phyloP scores from a whole-genome alignment of 2,888 invertebrate genomes.

The Hesperia comma region DNA sequence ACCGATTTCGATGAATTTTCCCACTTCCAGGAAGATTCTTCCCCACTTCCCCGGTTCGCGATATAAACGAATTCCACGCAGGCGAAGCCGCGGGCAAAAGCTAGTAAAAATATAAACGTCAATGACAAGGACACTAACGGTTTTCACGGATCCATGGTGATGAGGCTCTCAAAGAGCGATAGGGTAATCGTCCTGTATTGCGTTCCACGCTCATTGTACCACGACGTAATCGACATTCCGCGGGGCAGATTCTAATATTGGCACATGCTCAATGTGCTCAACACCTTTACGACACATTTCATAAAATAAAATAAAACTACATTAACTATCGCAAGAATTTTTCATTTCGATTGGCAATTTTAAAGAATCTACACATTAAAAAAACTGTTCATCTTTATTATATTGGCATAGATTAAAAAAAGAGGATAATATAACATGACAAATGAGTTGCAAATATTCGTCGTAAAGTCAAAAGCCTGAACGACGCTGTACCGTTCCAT shows the following conservation, averaged over 20 bases:
- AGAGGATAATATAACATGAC: neutral
- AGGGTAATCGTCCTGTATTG: conserved; percentile 79
- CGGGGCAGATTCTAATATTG: neutral
- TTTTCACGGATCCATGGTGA: conserved; percentile 6
- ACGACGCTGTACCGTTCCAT: neutral
- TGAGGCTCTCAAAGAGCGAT: conserved; percentile 43
- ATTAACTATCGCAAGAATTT: no score
- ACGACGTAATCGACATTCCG: conserved; percentile 54
- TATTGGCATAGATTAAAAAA: no score
- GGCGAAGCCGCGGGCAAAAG: no score
- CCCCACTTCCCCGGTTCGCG: no score
- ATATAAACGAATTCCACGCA: no score
- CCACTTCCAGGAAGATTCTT: no score
- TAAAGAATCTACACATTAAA: no score
- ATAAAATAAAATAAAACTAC: neutral
- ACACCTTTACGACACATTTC: neutral
- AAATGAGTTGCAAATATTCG: no score
- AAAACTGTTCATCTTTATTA: no score
- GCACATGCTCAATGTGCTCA: neutral
- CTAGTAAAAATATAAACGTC: no score
- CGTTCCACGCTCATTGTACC: conserved; percentile 64
- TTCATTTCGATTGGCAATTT: no score
- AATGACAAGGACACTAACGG: neutral
- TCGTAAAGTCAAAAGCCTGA: neutral
- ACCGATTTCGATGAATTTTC: no score